Conservation (phyloP, 2,113 vertebrate genomes). For the Caretta caretta region DNA sequence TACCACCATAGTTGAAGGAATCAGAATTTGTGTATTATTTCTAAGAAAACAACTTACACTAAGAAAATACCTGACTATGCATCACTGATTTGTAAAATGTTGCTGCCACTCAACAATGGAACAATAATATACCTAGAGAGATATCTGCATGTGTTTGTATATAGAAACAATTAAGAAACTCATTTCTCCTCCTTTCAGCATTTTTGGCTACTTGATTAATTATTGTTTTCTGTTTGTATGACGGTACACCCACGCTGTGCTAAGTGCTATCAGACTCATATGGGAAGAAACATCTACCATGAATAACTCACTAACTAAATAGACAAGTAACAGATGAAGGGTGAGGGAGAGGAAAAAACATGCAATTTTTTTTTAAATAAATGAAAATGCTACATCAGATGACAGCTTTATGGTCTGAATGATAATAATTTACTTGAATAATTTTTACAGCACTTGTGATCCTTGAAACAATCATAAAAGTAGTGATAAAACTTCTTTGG, state of each 20-base stretch:
- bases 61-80: background rate
- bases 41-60: background rate
- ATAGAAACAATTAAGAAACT: background rate
- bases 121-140: background rate
- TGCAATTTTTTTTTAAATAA: conserved; percentile 17
- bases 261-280: background rate
- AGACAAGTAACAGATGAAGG: background rate
- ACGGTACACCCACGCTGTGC: background rate
- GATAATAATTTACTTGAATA: background rate
- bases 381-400: conserved; percentile 2
- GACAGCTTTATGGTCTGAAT: background rate
- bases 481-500: background rate
- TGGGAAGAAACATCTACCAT: background rate
- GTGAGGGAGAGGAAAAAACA: background rate
- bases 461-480: background rate
- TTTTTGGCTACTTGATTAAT: background rate
- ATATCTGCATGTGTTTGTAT: background rate
- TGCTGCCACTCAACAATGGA: background rate
- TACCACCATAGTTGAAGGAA: background rate
- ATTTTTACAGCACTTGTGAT: conserved; percentile 2
- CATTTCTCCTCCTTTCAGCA: background rate
- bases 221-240: background rate
- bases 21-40: background rate
- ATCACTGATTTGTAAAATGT: background rate
- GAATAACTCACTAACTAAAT: background rate